Percentiles rank a stretch among this genome's conserved stretches.
Evolutionary conservation across 2,113 vertebrate species (phyloP).

Genomic region (Brienomyrus longianalis): DNA sequence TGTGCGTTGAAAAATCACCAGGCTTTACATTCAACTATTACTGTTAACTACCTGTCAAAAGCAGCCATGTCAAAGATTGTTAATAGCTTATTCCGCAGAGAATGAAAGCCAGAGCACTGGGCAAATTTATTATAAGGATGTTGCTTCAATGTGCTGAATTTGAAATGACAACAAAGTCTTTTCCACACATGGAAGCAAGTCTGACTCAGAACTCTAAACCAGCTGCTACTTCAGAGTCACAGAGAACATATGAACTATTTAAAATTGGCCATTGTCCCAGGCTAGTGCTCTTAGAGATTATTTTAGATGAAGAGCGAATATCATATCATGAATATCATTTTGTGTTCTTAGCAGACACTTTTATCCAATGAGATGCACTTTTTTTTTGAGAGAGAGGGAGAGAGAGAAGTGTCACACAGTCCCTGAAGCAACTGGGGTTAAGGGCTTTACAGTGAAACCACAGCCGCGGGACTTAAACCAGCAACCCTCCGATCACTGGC

Average conservation of each 20-base stretch:
- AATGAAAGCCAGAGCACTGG: background rate
- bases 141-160: background rate
- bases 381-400: background rate
- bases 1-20: background rate
- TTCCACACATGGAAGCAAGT: background rate
- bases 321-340: background rate
- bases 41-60: background rate
- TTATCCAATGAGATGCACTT: background rate
- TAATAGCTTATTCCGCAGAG: background rate
- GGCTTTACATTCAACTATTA: background rate
- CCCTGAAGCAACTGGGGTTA: background rate
- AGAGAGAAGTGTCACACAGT: background rate
- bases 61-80: background rate
- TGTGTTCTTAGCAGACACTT: background rate
- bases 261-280: background rate
- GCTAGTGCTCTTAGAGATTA: background rate
- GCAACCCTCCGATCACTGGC: background rate
- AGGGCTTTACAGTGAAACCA: background rate
- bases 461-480: background rate
- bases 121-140: background rate
- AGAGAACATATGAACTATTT: background rate
- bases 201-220: background rate
- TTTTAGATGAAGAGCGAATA: background rate
- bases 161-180: background rate
- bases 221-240: background rate